These are phyloP conservation scores for Eulemur coronatus DNA, from an alignment of 2,797 vertebrate species.

Conservation along the genomic window DNA sequence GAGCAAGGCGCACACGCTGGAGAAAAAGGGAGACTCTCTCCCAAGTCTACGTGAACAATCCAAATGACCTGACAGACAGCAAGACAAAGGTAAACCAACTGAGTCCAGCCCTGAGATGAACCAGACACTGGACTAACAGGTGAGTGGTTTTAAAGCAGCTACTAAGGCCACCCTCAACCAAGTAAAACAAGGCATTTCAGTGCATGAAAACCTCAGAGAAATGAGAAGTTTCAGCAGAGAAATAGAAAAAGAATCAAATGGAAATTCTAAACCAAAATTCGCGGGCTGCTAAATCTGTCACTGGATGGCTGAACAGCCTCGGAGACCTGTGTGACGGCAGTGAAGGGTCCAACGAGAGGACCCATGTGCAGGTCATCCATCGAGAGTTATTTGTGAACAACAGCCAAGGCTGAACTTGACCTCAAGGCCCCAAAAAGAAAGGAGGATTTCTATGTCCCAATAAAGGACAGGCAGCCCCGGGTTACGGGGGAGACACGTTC, in stretches of 20 bases:
- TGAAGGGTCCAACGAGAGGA: too few species aligned
- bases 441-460: rapidly evolving
- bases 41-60: neutral
- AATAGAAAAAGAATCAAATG: neutral
- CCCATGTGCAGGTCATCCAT: rapidly evolving
- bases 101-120: neutral
- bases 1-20: neutral
- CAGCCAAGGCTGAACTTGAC: neutral
- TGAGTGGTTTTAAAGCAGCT: neutral
- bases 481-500: neutral
- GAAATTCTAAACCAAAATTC: neutral
- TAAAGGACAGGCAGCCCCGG: too few species aligned
- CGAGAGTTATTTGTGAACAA: too few species aligned
- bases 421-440: neutral
- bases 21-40: neutral
- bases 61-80: too few species aligned
- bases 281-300: too few species aligned
- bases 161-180: neutral
- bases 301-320: neutral
- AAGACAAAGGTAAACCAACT: neutral
- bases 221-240: neutral
- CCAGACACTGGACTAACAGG: too few species aligned
- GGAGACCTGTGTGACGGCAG: rapidly evolving
- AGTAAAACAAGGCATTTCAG: neutral
- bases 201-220: neutral